Conservation (phyloP, 2,797 vertebrate species). For the Mastacembelus armatus region DNA sequence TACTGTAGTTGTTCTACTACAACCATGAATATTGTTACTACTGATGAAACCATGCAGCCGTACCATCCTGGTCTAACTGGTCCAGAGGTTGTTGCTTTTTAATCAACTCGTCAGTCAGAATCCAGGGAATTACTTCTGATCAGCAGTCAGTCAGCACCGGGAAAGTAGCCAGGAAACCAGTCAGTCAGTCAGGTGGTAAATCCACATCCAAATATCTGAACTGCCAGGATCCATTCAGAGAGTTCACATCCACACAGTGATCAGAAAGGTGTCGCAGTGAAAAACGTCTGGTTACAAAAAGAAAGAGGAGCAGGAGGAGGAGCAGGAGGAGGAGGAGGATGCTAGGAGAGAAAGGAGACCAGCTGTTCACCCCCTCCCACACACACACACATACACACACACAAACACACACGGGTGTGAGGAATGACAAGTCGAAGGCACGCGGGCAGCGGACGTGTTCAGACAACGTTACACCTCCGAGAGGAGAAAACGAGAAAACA, state of each 20-base stretch:
- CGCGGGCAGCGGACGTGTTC: conserved; percentile 23
- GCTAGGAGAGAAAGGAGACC: neutral
- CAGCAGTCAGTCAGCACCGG: too few species aligned
- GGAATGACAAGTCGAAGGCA: conserved; percentile 25
- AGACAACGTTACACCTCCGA: neutral
- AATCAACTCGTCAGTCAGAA: neutral
- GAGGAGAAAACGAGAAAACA: too few species aligned
- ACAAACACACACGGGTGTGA: conserved; percentile 1
- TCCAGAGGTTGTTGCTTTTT: neutral
- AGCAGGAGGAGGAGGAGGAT: neutral
- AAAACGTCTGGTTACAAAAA: neutral
- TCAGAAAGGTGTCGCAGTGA: neutral
- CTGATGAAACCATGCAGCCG: too few species aligned
- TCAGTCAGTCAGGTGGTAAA: neutral
- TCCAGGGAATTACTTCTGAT: neutral
- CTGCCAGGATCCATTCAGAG: neutral
- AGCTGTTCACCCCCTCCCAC: conserved; percentile 31
- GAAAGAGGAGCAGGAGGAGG: neutral
- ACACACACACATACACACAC: neutral
- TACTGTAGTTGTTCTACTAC: too few species aligned
- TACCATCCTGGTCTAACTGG: neutral
- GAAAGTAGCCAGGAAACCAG: too few species aligned
- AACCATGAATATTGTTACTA: too few species aligned
- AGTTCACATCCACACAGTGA: neutral
- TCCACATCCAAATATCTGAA: neutral